A percentile compares a stretch with the other conserved stretches of the same genome.
These are phyloP conservation scores for Tympanoctomys barrerae DNA, from an alignment of 2,797 vertebrate genomes.

Conservation along the genomic window DNA sequence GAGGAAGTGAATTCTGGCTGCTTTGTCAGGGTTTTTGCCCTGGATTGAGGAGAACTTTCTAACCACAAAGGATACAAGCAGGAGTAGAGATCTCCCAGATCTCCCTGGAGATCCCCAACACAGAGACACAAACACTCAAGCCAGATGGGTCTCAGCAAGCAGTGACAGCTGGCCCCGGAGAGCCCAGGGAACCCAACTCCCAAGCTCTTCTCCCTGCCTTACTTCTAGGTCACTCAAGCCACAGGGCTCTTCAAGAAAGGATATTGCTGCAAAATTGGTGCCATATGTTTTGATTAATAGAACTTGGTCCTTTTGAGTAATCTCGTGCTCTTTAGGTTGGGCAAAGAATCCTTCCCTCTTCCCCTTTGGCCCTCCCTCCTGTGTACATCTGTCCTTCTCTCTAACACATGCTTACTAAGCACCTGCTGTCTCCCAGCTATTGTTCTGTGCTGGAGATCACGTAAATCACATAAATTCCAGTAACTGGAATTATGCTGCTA, in stretches of 20 bases:
- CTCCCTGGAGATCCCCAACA: conserved; percentile 80
- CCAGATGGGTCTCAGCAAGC: neutral
- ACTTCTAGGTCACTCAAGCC: neutral
- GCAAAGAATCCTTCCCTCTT: neutral
- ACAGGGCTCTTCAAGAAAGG: neutral
- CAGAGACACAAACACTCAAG: conserved; percentile 56
- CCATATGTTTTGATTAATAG: neutral
- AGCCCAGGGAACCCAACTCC: neutral
- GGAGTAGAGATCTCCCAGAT: conserved; percentile 17
- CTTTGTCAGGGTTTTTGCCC: conserved; percentile 71
- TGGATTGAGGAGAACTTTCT: conserved; percentile 71
- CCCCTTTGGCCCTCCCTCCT: neutral
- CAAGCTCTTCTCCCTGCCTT: neutral
- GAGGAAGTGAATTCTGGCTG: conserved; percentile 74
- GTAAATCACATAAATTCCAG: neutral
- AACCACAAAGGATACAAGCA: conserved; percentile 60
- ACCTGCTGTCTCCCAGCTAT: neutral
- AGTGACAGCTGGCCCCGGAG: neutral
- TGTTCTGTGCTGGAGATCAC: neutral
- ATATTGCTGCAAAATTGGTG: neutral
- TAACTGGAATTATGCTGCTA: accelerated
- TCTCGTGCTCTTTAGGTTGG: neutral
- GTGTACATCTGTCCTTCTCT: neutral
- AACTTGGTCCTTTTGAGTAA: neutral
- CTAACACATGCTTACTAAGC: neutral